phyloP scores from a whole-genome alignment of 2,888 invertebrate species.

The Deilephila porcellus region DNA sequence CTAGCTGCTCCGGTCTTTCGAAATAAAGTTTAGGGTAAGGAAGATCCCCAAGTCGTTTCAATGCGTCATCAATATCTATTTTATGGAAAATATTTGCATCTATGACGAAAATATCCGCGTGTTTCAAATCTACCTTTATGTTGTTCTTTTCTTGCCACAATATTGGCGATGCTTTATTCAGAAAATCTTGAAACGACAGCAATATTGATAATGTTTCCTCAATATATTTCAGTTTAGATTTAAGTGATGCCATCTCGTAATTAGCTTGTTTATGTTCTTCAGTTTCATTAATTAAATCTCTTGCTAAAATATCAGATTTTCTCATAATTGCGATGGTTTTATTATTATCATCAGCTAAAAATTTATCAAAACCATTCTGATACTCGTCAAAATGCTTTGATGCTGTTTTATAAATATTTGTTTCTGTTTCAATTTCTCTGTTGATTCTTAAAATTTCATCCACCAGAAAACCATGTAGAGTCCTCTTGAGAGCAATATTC shows the following conservation, averaged over 20 bases:
- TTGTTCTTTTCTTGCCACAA: conserved; percentile 72
- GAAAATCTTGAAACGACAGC: conserved; percentile 74
- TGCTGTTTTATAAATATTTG: conserved; percentile 66
- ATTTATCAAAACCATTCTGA: conserved; percentile 77
- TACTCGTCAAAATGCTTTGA: conserved; percentile 73
- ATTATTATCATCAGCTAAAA: conserved; percentile 76
- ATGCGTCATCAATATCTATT: conserved; percentile 57
- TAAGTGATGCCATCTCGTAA: conserved; percentile 72
- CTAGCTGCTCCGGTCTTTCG: conserved; percentile 67
- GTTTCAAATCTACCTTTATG: conserved; percentile 56
- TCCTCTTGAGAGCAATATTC: conserved; percentile 70
- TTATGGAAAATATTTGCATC: conserved; percentile 66
- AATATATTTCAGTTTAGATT: conserved; percentile 76
- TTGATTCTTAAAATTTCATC: conserved; percentile 77
- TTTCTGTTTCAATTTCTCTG: conserved; percentile 72
- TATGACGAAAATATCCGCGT: conserved; percentile 62
- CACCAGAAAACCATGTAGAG: conserved; percentile 66
- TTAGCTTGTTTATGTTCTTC: conserved; percentile 73
- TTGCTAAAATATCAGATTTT: conserved; percentile 72
- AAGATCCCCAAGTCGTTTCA: conserved; percentile 56
- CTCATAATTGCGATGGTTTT: conserved; percentile 78
- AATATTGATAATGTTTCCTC: conserved; percentile 74
- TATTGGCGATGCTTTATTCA: conserved; percentile 72
- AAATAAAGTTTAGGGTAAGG: conserved; percentile 72
- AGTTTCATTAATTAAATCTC: conserved; percentile 66